Conservation (phyloP, 1,140 invertebrate genomes). For the Leptestheria dahalacensis region DNA sequence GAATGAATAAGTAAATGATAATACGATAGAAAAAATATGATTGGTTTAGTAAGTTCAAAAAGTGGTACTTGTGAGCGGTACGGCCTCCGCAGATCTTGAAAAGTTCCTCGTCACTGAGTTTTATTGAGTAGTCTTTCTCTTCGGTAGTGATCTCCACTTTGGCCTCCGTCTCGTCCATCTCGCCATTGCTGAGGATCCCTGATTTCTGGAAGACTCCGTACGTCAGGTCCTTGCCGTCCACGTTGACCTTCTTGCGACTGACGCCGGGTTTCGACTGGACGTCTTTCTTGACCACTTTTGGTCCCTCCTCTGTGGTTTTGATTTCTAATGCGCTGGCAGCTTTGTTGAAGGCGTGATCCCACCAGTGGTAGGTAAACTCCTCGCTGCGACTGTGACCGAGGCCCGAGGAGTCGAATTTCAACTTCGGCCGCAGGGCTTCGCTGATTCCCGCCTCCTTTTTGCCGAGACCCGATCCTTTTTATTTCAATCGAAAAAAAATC, state of each 20-base stretch:
- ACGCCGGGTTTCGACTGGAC: constrained; percentile 14
- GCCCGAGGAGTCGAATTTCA: constrained; percentile 61
- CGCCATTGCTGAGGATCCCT: constrained; percentile 26
- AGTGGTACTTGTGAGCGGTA: constrained; percentile 58
- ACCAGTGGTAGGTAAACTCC: constrained; percentile 64
- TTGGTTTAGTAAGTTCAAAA: not conserved
- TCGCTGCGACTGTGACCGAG: constrained; percentile 52
- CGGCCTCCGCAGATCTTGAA: constrained; percentile 57
- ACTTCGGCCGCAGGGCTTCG: constrained; percentile 51
- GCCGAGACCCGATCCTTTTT: constrained; percentile 60
- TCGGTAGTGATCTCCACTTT: not conserved
- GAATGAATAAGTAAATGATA: not conserved
- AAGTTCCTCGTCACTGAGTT: constrained; percentile 54
- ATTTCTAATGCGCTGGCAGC: constrained; percentile 47
- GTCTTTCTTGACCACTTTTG: constrained; percentile 26
- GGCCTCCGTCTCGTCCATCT: constrained; percentile 21
- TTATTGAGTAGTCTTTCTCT: constrained; percentile 16
- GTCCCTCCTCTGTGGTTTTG: constrained; percentile 23
- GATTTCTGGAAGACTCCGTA: constrained; percentile 41
- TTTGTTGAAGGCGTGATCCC: constrained; percentile 57
- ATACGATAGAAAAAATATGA: constrained; percentile 2
- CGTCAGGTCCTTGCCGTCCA: not conserved
- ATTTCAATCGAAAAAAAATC: constrained; percentile 14
- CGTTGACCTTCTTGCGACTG: not conserved
- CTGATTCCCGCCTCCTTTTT: constrained; percentile 56